Evolutionary conservation across 2,888 invertebrate genomes (phyloP).

Genomic region (Drosophila macrospina): DNA sequence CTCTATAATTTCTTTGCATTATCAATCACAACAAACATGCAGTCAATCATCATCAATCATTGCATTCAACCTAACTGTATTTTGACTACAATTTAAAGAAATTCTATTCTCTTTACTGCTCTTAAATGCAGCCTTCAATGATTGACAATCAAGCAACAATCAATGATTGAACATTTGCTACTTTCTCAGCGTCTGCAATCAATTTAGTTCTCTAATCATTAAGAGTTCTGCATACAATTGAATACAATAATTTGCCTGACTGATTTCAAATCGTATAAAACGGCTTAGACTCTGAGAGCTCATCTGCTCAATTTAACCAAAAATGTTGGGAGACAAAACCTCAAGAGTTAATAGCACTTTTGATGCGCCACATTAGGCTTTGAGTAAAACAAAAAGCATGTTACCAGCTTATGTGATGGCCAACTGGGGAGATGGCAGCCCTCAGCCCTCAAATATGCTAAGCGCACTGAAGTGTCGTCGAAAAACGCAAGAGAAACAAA

Average conservation of each 20-base stretch:
- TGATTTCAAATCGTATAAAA: conserved; percentile 36
- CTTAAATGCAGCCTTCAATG: too few species aligned
- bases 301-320: conserved; percentile 50
- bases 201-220: conserved; percentile 32
- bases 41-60: conserved; percentile 5
- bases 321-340: conserved; percentile 35
- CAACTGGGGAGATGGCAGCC: conserved; percentile 35
- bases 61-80: too few species aligned
- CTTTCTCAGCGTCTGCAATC: not conserved
- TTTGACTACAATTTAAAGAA: too few species aligned
- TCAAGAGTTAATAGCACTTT: conserved; percentile 55
- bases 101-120: too few species aligned
- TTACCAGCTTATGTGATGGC: conserved; percentile 47
- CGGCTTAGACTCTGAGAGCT: conserved; percentile 15
- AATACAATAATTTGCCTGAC: conserved; percentile 30
- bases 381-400: conserved; percentile 64
- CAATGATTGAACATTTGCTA: too few species aligned
- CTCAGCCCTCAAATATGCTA: conserved; percentile 8
- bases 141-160: not conserved
- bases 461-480: conserved; percentile 10
- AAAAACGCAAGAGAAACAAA: conserved; percentile 9
- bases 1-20: not conserved
- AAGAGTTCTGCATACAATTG: conserved; percentile 25
- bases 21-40: conserved; percentile 13
- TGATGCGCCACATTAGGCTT: conserved; percentile 60